Evolutionary conservation across 2,113 vertebrate species (phyloP), one percentile per base, ranked within the genome.

Genomic region (Malurus cyaneus): DNA sequence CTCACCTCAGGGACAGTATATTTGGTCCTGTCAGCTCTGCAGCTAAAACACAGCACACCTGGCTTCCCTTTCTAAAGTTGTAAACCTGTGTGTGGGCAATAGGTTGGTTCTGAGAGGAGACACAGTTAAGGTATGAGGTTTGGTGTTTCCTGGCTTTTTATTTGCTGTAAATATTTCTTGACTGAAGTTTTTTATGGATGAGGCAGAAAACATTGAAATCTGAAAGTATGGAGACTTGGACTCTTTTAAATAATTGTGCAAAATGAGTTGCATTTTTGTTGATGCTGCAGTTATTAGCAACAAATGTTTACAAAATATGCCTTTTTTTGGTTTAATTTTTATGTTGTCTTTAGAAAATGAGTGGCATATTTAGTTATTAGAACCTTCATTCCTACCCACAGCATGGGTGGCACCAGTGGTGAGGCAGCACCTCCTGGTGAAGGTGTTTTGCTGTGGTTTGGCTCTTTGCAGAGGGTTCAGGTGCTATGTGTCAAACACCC

Each of bases 131-230:
- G 5, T 9, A 25, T n/a, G 24, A 32, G 5, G 0, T 78, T 87
- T 61, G 46, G 31, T 66, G 31, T 61, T 90, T 17, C 16, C 14
- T 44, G 12, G 4, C 25, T 41, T 50, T 83, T 46, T 72, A 31
- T 66, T 70, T 66, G 86, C 69, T 91, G 18, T 71, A 59, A 70
- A 47, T 67, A 41, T 25, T 96, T 81, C 29, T 67, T 69, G 14
- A 29, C 18, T 74, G 12, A 60, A 34, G 3, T 21, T 46, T 87
- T 72, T 90, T 70, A 9, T 56, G 21, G 26, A 25, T 34, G 47
- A 86, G 49, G 15, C 25, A 77, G 31, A 57, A 90, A 59, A 59
- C 14, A 32, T 9, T n/a, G 59, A 56, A 74, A 49, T 84, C 6
- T 11, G 17, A 31, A 78, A 47, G 6, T n/a, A 6, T 32, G 28